A percentile compares a stretch with the other conserved stretches of the same genome.
Conservation (phyloP, 2,797 vertebrate genomes). For the Argyrosomus regius region DNA sequence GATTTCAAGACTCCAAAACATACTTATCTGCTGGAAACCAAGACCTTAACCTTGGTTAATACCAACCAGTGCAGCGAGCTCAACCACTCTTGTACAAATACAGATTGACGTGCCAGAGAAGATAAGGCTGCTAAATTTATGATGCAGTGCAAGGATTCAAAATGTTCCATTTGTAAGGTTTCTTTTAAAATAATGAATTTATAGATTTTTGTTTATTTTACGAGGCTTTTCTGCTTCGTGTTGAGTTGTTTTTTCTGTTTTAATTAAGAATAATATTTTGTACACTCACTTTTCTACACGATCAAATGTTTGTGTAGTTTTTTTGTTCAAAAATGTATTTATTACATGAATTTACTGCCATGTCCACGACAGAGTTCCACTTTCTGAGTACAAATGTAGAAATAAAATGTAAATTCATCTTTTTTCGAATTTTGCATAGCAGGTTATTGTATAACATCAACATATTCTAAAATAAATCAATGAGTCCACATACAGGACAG, state of each 20-base stretch:
- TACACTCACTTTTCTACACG: background rate
- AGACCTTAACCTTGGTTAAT: slow-evolving; percentile 70
- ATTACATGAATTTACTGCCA: background rate
- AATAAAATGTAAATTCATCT: background rate
- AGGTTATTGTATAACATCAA: background rate
- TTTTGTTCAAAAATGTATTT: background rate
- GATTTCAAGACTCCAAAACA: slow-evolving; percentile 70
- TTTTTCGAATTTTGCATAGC: background rate
- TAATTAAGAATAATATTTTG: background rate
- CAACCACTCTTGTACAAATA: background rate
- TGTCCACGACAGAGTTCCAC: background rate
- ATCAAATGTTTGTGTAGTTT: background rate
- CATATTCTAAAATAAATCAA: background rate
- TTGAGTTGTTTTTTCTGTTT: background rate
- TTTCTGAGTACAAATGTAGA: background rate
- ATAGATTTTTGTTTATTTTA: too few relatives aligned
- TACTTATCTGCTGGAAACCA: slow-evolving; percentile 61
- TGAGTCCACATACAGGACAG: too few relatives aligned
- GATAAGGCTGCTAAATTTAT: background rate
- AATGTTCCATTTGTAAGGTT: background rate
- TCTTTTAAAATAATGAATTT: background rate
- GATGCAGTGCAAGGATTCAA: background rate
- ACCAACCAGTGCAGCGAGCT: slow-evolving; percentile 16
- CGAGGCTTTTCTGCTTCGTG: too few relatives aligned
- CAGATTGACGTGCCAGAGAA: background rate